phyloP scores from a whole-genome alignment of 92 coral and sea anemone species.

The Epizoanthus illoricatus region DNA sequence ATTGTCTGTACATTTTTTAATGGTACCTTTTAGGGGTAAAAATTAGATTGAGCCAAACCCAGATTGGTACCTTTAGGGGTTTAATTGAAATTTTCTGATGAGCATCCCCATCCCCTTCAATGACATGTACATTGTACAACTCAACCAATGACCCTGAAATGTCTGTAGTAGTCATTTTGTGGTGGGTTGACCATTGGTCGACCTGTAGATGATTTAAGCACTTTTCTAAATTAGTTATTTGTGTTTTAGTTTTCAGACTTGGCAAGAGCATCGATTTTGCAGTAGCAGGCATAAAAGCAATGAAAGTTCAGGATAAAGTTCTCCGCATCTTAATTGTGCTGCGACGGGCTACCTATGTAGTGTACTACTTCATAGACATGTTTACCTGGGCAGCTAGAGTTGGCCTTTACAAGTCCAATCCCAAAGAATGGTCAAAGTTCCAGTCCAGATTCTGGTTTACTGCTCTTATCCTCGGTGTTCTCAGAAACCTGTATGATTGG shows the following conservation, averaged over 20 bases:
- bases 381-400: conserved; percentile 93
- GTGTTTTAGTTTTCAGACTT: conserved; percentile 78
- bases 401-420: conserved; percentile 90
- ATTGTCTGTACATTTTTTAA: too few relatives aligned
- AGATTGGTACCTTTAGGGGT: too few relatives aligned
- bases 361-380: conserved; percentile 89
- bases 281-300: conserved; percentile 73
- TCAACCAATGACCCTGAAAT: too few relatives aligned
- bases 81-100: too few relatives aligned
- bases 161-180: too few relatives aligned
- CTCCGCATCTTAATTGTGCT: conserved; percentile 75
- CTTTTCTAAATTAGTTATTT: neutral
- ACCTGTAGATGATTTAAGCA: too few relatives aligned
- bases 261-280: conserved; percentile 95
- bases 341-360: conserved; percentile 76
- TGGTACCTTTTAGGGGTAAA: too few relatives aligned
- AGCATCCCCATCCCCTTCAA: too few relatives aligned
- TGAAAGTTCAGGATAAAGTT: conserved; percentile 69
- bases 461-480: conserved; percentile 80
- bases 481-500: conserved; percentile 87
- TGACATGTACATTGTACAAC: too few relatives aligned
- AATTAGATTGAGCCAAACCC: too few relatives aligned
- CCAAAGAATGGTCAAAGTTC: conserved; percentile 94
- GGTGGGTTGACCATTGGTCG: too few relatives aligned
- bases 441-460: conserved; percentile 91